phyloP scores from a whole-genome alignment of 2,113 vertebrate species.

The Ramphastos sulfuratus region DNA sequence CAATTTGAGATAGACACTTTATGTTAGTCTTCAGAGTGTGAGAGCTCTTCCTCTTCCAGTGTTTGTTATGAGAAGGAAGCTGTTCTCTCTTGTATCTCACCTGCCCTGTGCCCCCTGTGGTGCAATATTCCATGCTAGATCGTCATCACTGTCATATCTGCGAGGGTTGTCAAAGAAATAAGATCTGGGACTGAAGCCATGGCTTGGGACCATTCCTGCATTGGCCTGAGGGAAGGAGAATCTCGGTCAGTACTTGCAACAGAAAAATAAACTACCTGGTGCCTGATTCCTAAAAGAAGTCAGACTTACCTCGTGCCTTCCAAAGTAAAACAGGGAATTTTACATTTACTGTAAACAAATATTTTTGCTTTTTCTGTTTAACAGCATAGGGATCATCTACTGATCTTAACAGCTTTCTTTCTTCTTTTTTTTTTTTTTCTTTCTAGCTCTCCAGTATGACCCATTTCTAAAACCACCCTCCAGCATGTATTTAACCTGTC shows the following conservation, averaged over 20 bases:
- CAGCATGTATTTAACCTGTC: not conserved
- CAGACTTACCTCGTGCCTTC: not conserved
- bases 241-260: not conserved
- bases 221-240: constrained; percentile 75
- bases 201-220: constrained; percentile 84
- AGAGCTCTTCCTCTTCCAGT: not conserved
- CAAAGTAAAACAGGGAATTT: not conserved
- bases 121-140: constrained; percentile 91
- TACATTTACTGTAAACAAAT: not conserved
- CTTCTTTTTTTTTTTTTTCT: not conserved
- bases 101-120: constrained; percentile 89
- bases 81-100: constrained; percentile 64
- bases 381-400: not conserved
- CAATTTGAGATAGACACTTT: not conserved
- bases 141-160: constrained; percentile 95
- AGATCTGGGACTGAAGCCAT: constrained; percentile 87
- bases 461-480: not conserved
- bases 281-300: not conserved
- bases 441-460: not conserved
- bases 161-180: constrained; percentile 98
- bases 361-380: not conserved
- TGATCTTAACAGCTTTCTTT: not conserved
- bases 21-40: not conserved
- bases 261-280: not conserved
- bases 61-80: not conserved